Percentiles rank a stretch among this genome's conserved stretches.
Evolutionary conservation across 1,140 invertebrate genomes (phyloP).

Genomic region (Aphelinus certus): DNA sequence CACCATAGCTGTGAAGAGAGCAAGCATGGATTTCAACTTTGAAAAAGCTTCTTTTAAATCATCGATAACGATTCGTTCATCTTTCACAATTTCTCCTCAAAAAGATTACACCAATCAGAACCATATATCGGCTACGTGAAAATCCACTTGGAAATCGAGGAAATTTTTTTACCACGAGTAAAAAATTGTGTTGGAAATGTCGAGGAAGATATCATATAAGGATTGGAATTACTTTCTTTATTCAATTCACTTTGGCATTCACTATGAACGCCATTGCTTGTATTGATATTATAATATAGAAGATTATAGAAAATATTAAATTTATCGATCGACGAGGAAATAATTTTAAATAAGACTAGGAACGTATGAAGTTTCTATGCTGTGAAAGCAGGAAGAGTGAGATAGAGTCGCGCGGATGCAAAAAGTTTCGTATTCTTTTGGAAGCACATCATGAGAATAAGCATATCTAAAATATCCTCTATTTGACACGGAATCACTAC

Average conservation of each 20-base stretch:
- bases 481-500: background rate
- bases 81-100: background rate
- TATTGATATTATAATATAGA: no score
- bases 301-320: no score
- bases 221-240: no score
- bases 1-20: background rate
- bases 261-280: no score
- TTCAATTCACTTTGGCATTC: no score
- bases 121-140: conserved; percentile 28
- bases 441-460: background rate
- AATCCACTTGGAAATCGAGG: background rate
- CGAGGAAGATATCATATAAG: no score
- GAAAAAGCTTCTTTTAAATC: background rate
- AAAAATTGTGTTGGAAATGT: no score
- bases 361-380: no score
- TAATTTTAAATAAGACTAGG: no score
- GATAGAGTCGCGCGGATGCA: background rate
- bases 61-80: background rate
- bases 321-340: no score
- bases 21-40: background rate
- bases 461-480: background rate
- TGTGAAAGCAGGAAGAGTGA: no score
- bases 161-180: no score
- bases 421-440: background rate
- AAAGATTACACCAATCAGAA: conserved; percentile 1